These are phyloP conservation scores for Iguana delicatissima DNA, from an alignment of 2,797 vertebrate species.

Conservation along the genomic window DNA sequence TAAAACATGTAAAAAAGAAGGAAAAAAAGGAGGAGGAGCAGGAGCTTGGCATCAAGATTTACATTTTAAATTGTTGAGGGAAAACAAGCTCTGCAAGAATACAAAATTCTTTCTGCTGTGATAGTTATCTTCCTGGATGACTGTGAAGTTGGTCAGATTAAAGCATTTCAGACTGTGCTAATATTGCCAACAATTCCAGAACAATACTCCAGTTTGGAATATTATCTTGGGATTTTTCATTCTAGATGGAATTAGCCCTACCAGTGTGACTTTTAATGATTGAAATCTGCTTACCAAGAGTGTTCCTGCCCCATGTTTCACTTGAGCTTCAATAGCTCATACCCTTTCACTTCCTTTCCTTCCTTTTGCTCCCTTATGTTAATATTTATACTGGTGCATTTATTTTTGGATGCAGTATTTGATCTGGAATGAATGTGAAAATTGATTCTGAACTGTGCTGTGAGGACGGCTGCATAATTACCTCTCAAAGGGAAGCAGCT, in stretches of 20 bases:
- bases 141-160: not conserved
- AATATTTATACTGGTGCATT: conserved; percentile 40
- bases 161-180: not conserved
- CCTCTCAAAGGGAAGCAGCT: conserved; percentile 31
- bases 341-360: not conserved
- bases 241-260: not conserved
- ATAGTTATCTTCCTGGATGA: not conserved
- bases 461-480: conserved; percentile 24
- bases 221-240: not conserved
- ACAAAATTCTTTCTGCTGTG: not conserved
- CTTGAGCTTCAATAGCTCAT: not conserved
- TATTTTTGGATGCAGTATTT: conserved; percentile 44
- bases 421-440: conserved; percentile 42
- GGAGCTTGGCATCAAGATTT: not conserved
- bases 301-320: not conserved
- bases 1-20: no score
- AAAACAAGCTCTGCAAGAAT: not conserved
- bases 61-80: not conserved
- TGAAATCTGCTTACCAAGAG: not conserved
- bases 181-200: not conserved
- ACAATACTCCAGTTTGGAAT: not conserved
- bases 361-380: conserved; percentile 18
- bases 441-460: conserved; percentile 40
- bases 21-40: no score
- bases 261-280: not conserved